phyloP scores from a whole-genome alignment of 2,113 vertebrate species.

The Chaetodon auriga region DNA sequence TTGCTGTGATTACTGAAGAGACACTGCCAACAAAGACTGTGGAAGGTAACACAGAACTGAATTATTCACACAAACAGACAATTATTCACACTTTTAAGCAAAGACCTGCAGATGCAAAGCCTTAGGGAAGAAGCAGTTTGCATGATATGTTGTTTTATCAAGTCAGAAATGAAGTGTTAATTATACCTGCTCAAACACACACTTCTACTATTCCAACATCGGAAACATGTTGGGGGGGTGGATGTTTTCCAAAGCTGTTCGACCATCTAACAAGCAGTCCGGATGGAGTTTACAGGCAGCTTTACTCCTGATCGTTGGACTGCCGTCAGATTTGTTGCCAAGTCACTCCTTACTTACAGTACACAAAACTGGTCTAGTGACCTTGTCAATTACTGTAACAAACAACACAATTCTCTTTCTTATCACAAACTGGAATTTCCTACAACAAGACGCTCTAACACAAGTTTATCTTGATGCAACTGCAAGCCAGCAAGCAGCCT shows the following conservation, averaged over 20 bases:
- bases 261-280: background rate
- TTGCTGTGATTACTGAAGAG: background rate
- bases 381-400: background rate
- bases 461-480: slow-evolving; percentile 13
- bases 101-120: too few relatives aligned
- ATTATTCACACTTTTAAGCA: too few relatives aligned
- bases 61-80: too few relatives aligned
- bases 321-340: slow-evolving; percentile 23
- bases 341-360: slow-evolving; percentile 14
- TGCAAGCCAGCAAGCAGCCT: background rate
- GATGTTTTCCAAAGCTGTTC: background rate
- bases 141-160: too few relatives aligned
- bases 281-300: background rate
- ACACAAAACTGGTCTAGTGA: background rate
- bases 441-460: background rate
- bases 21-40: background rate
- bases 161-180: too few relatives aligned
- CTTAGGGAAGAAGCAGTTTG: background rate
- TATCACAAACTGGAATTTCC: slow-evolving; percentile 8
- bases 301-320: slow-evolving; percentile 1
- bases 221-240: background rate
- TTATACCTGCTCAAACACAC: background rate
- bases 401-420: slow-evolving; percentile 3
- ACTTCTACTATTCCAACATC: background rate
- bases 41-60: background rate